Percentiles rank a stretch among this genome's conserved stretches.
These are phyloP conservation scores for Cydia strobilella DNA, from an alignment of 1,140 invertebrate species.

Conservation along the genomic window DNA sequence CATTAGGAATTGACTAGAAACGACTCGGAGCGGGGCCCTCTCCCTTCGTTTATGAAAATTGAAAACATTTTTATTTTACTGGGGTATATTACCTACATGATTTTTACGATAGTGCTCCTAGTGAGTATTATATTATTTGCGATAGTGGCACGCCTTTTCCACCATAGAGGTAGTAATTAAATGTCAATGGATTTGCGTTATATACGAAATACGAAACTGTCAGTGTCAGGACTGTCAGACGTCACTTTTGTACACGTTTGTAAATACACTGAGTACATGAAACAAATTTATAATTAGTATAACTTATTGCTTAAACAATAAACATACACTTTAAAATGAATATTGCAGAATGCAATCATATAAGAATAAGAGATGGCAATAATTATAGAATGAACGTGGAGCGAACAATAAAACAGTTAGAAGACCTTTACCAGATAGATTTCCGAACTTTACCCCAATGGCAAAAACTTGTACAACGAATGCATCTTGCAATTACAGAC, in stretches of 20 bases:
- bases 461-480: conserved; percentile 52
- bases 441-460: conserved; percentile 57
- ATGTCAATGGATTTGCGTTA: background rate
- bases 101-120: too few relatives aligned
- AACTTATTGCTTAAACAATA: background rate
- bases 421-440: conserved; percentile 57
- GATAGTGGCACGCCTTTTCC: background rate
- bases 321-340: conserved; percentile 39
- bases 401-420: conserved; percentile 53
- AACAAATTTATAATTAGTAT: background rate
- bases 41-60: too few relatives aligned
- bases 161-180: background rate
- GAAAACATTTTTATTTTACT: too few relatives aligned
- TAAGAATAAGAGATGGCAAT: conserved; percentile 52
- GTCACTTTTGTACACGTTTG: background rate
- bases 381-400: conserved; percentile 50
- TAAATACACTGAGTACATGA: background rate
- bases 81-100: too few relatives aligned
- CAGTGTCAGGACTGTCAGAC: background rate
- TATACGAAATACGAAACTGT: background rate
- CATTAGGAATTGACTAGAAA: too few relatives aligned
- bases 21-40: too few relatives aligned
- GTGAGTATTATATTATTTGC: too few relatives aligned
- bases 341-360: conserved; percentile 46
- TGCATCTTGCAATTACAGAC: conserved; percentile 46